Conservation (phyloP, 37 sponge, comb jelly and placozoan species). For the Aphrocallistes beatrix region DNA sequence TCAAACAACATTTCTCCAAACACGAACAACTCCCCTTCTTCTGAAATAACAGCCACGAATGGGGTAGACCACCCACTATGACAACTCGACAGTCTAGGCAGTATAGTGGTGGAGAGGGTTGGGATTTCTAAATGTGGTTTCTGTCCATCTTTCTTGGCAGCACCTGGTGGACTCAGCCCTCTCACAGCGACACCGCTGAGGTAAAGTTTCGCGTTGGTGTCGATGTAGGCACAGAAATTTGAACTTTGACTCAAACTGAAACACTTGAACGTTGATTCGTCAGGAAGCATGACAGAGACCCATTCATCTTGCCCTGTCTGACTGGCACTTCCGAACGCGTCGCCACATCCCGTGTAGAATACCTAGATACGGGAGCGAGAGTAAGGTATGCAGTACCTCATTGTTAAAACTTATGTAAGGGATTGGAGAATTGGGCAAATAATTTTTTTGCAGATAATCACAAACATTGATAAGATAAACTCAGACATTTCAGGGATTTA, state of each 20-base stretch:
- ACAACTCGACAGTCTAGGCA: not conserved
- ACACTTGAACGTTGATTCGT: not conserved
- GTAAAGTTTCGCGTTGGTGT: constrained; percentile 19
- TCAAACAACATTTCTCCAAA: constrained; percentile 44
- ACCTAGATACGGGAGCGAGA: not conserved
- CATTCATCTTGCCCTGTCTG: constrained; percentile 8
- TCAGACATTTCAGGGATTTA: not conserved
- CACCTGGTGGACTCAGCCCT: not conserved
- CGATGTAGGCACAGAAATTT: not conserved
- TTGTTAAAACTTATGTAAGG: constrained; percentile 25
- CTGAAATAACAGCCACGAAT: constrained; percentile 45
- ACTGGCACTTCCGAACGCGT: not conserved
- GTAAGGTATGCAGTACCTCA: too few relatives aligned
- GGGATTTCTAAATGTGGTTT: constrained; percentile 10
- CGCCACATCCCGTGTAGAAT: not conserved
- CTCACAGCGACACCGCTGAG: not conserved
- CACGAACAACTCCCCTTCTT: constrained; percentile 71
- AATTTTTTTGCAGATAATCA: not conserved
- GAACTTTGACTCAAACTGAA: not conserved
- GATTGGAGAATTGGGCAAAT: not conserved
- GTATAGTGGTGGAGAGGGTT: not conserved
- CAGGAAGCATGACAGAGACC: not conserved
- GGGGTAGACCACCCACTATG: constrained; percentile 22
- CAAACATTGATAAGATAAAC: not conserved
- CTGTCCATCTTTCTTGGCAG: not conserved